phyloP scores from a whole-genome alignment of 1,140 invertebrate genomes.

The Thaumatotibia leucotreta region DNA sequence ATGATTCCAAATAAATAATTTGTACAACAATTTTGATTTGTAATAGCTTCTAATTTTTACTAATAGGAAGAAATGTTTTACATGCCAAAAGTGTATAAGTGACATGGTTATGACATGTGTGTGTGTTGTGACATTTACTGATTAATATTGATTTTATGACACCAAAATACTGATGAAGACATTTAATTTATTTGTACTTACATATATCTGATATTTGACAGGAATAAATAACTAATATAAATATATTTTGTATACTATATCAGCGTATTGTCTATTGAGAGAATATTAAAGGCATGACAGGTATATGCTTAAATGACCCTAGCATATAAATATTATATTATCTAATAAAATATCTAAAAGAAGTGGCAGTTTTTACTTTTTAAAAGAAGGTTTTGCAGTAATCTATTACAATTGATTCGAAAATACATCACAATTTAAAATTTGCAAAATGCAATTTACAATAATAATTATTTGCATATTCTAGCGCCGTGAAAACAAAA shows the following conservation, averaged over 20 bases:
- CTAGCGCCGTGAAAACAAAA: neutral
- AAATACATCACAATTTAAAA: neutral
- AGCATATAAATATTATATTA: neutral
- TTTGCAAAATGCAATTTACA: neutral
- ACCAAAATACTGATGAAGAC: neutral
- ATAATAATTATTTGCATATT: neutral
- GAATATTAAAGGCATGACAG: slow-evolving; percentile 12
- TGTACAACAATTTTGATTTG: no score
- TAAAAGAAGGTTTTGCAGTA: neutral
- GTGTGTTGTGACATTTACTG: neutral
- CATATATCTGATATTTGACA: neutral
- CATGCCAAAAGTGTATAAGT: neutral
- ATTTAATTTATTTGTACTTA: neutral
- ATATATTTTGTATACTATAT: slow-evolving; percentile 1
- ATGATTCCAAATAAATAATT: neutral
- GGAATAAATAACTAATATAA: slow-evolving; percentile 1
- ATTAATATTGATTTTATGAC: neutral
- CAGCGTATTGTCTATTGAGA: slow-evolving; percentile 12
- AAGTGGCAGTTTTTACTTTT: neutral
- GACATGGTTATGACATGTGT: neutral
- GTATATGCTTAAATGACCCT: neutral
- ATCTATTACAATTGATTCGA: neutral
- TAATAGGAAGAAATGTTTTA: neutral
- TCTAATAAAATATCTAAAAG: neutral
- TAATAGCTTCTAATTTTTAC: neutral